phyloP scores from a whole-genome alignment of 2,113 vertebrate species.

The Columbina picui region DNA sequence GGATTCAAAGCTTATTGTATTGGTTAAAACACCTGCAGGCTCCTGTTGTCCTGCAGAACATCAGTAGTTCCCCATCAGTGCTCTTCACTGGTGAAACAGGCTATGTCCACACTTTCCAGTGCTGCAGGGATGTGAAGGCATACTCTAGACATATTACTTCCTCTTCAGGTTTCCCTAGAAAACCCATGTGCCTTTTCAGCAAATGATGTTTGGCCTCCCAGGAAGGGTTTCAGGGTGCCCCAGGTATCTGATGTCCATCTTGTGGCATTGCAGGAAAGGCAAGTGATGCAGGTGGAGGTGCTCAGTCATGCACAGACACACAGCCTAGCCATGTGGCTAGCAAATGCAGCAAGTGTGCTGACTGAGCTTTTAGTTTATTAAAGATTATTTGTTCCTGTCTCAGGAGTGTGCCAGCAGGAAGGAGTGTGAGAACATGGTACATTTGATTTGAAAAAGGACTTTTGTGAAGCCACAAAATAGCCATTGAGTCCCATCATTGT shows the following conservation, averaged over 20 bases:
- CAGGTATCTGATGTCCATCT: not conserved
- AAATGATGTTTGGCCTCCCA: not conserved
- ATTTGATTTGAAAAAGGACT: not conserved
- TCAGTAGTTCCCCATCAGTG: accelerated
- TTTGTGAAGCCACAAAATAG: not conserved
- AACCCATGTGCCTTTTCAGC: not conserved
- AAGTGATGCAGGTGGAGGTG: not conserved
- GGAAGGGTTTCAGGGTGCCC: accelerated
- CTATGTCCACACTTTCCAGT: not conserved
- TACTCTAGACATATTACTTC: not conserved
- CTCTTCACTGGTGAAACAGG: not conserved
- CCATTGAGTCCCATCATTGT: not conserved
- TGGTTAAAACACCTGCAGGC: not conserved
- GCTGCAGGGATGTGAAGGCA: not conserved
- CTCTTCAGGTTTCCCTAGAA: not conserved
- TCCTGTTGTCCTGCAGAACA: not conserved
- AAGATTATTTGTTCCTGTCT: not conserved
- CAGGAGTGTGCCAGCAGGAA: not conserved
- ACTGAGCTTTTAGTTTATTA: not conserved
- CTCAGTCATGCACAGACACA: not conserved
- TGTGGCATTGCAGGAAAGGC: not conserved
- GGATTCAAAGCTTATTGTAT: not conserved
- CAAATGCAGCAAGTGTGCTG: not conserved
- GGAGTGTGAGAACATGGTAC: not conserved
- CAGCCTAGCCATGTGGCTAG: not conserved